A percentile compares a stretch with the other conserved stretches of the same genome.
These are phyloP conservation scores for Rhyacichthys aspro DNA, from an alignment of 2,797 vertebrate species.

Conservation along the genomic window DNA sequence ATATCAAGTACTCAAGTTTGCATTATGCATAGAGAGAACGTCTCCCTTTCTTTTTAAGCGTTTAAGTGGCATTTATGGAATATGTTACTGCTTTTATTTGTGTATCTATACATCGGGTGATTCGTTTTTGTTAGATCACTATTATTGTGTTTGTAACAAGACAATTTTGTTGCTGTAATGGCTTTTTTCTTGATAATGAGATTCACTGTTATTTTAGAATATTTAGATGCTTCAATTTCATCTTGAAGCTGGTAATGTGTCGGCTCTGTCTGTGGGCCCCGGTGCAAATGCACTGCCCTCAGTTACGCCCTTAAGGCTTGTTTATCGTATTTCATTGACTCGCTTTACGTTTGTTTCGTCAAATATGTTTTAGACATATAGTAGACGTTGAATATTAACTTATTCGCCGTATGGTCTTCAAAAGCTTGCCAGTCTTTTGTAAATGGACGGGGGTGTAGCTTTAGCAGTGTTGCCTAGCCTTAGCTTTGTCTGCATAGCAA, in stretches of 20 bases:
- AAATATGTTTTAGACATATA: neutral
- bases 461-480: conserved; percentile 13
- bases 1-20: neutral
- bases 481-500: conserved; percentile 28
- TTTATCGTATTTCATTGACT: neutral
- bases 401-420: neutral
- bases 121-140: too few species aligned
- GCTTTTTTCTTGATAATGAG: too few species aligned
- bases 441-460: neutral
- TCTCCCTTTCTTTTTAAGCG: neutral
- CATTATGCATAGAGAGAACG: conserved; percentile 1
- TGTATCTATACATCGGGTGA: neutral
- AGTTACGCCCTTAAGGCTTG: conserved; percentile 3
- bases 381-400: neutral
- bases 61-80: neutral
- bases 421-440: neutral
- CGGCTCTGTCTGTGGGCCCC: neutral
- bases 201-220: neutral
- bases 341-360: neutral
- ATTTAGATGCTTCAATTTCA: neutral
- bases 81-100: neutral
- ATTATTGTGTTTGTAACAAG: too few species aligned
- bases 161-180: too few species aligned
- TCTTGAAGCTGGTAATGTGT: neutral
- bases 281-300: neutral